These are phyloP conservation scores for Pyralis farinalis DNA, from an alignment of 2,888 invertebrate species.

Conservation along the genomic window DNA sequence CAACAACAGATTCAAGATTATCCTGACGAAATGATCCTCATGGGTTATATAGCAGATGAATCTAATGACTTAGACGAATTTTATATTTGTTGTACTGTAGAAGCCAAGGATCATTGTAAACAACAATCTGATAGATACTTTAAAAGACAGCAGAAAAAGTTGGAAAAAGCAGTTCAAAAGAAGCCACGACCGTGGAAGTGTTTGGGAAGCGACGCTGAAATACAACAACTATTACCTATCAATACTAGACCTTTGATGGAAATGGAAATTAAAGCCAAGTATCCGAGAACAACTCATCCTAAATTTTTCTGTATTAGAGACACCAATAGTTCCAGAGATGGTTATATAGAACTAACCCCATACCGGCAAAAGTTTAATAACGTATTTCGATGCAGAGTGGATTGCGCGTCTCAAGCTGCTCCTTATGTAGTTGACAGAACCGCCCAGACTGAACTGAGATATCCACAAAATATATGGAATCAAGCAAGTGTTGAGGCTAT, in stretches of 20 bases:
- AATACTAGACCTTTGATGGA: slow-evolving; percentile 82
- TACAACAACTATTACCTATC: slow-evolving; percentile 74
- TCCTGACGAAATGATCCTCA: slow-evolving; percentile 66
- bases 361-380: slow-evolving; percentile 79
- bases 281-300: slow-evolving; percentile 71
- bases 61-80: slow-evolving; percentile 84
- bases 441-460: slow-evolving; percentile 85
- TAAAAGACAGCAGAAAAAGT: slow-evolving; percentile 77
- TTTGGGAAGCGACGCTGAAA: slow-evolving; percentile 84
- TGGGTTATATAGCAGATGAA: slow-evolving; percentile 85
- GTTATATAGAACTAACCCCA: slow-evolving; percentile 84
- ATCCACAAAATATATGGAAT: slow-evolving; percentile 85
- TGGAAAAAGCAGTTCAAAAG: slow-evolving; percentile 80
- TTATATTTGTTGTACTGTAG: slow-evolving; percentile 83
- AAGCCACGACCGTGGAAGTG: slow-evolving; percentile 80
- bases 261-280: slow-evolving; percentile 84
- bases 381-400: slow-evolving; percentile 79
- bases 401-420: slow-evolving; percentile 80
- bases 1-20: slow-evolving; percentile 58
- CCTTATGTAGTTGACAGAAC: slow-evolving; percentile 61
- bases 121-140: slow-evolving; percentile 75
- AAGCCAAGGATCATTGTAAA: slow-evolving; percentile 77
- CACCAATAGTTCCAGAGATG: slow-evolving; percentile 82
- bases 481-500: slow-evolving; percentile 79
- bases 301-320: slow-evolving; percentile 76